These are phyloP conservation scores for Acestrorhynchus altus DNA, from an alignment of 2,797 vertebrate species.

Conservation along the genomic window DNA sequence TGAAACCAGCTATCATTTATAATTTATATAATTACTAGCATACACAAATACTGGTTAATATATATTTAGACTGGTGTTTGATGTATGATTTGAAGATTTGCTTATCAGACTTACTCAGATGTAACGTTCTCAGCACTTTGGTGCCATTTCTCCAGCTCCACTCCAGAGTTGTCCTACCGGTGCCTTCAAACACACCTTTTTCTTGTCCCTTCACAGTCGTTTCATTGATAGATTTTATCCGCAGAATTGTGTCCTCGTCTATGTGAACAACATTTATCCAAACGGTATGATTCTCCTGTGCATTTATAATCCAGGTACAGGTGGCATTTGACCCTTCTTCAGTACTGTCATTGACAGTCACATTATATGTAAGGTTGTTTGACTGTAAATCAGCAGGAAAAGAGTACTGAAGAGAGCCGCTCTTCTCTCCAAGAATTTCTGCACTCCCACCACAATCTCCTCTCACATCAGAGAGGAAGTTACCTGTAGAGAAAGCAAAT, in stretches of 20 bases:
- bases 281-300: slow-evolving; percentile 56
- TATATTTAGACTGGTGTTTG: neutral
- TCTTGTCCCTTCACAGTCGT: slow-evolving; percentile 31
- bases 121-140: slow-evolving; percentile 44
- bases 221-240: slow-evolving; percentile 55
- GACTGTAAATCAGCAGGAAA: slow-evolving; percentile 21
- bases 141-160: slow-evolving; percentile 61
- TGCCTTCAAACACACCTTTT: slow-evolving; percentile 56
- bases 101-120: slow-evolving; percentile 61
- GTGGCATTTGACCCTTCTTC: neutral
- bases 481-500: slow-evolving; percentile 35
- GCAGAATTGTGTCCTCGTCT: slow-evolving; percentile 54
- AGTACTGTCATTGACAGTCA: neutral
- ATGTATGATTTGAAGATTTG: neutral
- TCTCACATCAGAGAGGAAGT: slow-evolving; percentile 28
- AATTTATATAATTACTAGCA: no score
- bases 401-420: slow-evolving; percentile 49
- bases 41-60: no score
- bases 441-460: slow-evolving; percentile 42
- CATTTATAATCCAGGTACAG: slow-evolving; percentile 67
- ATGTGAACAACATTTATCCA: slow-evolving; percentile 48
- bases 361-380: neutral
- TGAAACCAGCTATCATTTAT: no score
- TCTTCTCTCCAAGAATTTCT: slow-evolving; percentile 34
- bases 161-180: slow-evolving; percentile 64